These are phyloP conservation scores for Erythrocercus mccallii DNA, from an alignment of 2,113 vertebrate species.

Conservation along the genomic window DNA sequence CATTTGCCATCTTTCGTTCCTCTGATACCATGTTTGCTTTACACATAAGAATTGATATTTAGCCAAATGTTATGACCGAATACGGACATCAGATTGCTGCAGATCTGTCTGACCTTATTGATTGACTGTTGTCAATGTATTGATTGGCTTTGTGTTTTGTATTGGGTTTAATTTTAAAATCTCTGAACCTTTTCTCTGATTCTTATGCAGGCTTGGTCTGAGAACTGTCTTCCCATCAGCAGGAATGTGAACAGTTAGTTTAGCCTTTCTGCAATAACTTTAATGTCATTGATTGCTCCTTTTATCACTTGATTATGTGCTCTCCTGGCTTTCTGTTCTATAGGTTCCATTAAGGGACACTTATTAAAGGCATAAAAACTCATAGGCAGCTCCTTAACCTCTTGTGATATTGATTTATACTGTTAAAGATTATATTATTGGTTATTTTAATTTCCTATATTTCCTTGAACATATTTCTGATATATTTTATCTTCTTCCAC, in stretches of 20 bases:
- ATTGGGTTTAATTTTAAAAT: neutral
- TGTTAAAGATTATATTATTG: neutral
- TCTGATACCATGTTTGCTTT: neutral
- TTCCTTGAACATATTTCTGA: neutral
- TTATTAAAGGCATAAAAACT: neutral
- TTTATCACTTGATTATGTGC: neutral
- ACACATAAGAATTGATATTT: neutral
- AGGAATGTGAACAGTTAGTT: neutral
- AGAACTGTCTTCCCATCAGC: neutral
- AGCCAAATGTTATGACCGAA: accelerated
- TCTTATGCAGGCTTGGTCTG: neutral
- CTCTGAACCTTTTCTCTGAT: neutral
- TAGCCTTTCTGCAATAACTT: neutral
- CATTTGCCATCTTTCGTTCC: neutral
- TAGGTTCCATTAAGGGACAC: neutral
- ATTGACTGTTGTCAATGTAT: neutral
- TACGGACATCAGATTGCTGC: neutral
- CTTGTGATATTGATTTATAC: neutral
- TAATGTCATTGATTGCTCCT: neutral
- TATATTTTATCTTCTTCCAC: neutral
- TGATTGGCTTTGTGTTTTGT: neutral
- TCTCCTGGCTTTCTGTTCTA: neutral
- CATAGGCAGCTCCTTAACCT: neutral
- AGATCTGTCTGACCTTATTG: neutral
- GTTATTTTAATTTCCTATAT: neutral